Base-by-base conservation (phyloP, 2,888 invertebrate genomes). In the Nemurella pictetii region DNA sequence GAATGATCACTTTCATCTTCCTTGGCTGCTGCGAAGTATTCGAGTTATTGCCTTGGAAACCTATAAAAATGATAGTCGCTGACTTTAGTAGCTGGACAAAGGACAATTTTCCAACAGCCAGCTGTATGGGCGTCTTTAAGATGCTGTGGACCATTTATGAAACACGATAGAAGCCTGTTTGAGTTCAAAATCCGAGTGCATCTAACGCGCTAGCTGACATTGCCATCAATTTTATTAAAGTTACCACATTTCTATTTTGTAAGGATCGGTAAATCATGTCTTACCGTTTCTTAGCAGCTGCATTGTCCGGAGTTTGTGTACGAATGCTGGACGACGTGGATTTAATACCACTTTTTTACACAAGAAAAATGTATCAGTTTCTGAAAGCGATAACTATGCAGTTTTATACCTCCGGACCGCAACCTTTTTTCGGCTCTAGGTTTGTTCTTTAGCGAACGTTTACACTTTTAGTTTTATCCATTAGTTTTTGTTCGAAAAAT, bases 131-230 rank as follows among this genome's bases (percentile, higher is more conserved):
- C 77, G 77, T 77, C 77, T 7, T 78, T 20, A 55, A 30, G 78
- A 78, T 29, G n/a, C 78, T 12, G 9, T 5, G 30, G 78, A 78
- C 81, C 82, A 82, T 82, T 82, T 82, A 81, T 72, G 72, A 82
- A 82, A 82, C 82, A 36, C 72, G 82, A 82, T 82, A 80, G n/a
- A 78, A 78, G 28, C 78, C 78, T 28, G 78, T 78, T 78, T 30
- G 78, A 30, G 78, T 78, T 78, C 9, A 78, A 78, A 29, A 78
- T 78, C 28, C 78, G 28, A 78, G 20, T 55, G 30, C 78, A 29
- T 28, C 78, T 78, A 30, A 78, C 4, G 28, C 28, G 29, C n/a
- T 78, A 29, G 28, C 28, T 30, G 78, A 78, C 78, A 30, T 78
- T 78, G 30, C 78, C 78, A 78, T 78, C 78, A 78, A 78, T 78